Base-by-base conservation (phyloP, 2,797 vertebrate genomes). In the Tamandua tetradactyla region DNA sequence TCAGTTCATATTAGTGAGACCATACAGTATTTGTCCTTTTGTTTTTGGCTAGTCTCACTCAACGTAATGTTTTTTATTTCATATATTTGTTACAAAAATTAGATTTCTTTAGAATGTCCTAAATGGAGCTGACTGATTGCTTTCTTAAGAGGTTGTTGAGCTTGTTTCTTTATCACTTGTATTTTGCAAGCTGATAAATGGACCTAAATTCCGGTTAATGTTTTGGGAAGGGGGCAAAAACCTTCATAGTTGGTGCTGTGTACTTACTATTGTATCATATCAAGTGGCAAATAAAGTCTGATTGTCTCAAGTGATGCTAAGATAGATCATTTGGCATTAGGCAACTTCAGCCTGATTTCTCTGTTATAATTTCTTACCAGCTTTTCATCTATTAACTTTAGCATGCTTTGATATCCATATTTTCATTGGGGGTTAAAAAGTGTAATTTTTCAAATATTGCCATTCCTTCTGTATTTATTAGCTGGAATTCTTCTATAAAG, bases 151-250 rank as follows among this genome's bases (percentile, higher is more conserved):
- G 55, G 47, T 64, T 74, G 32, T 88, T 90, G 78, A 59, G 9
- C 44, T 89, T 94, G 35, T 85, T 91, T 55, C 18, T 55, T 55
- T 74, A 75, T 79, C 9, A 42, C 57, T 82, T 62, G 1, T 82
- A 68, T 91, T 93, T 85, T 52, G 7, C 62, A 89, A 89, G 42
- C 14, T 89, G 37, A 20, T 85, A 89, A 69, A 87, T 84, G 79
- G 27, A 89, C 20, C 27, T 64, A 71, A 47, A 82, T 93, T 93
- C 57, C 61, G 52, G 17, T 30, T 79, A 93, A 86, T 94, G 91
- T 90, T 44, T 96, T 69, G 32, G 35, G 11, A 44, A 80, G 69
- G 49, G 49, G 17, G 4, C 49, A 52, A 14, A 91, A 59, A 30
- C 22, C 30, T 91, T 93, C n/a, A 71, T 47, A 85, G 72, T 55